Base-by-base conservation (phyloP, 2,797 vertebrate genomes). In the Thalassophryne amazonica region DNA sequence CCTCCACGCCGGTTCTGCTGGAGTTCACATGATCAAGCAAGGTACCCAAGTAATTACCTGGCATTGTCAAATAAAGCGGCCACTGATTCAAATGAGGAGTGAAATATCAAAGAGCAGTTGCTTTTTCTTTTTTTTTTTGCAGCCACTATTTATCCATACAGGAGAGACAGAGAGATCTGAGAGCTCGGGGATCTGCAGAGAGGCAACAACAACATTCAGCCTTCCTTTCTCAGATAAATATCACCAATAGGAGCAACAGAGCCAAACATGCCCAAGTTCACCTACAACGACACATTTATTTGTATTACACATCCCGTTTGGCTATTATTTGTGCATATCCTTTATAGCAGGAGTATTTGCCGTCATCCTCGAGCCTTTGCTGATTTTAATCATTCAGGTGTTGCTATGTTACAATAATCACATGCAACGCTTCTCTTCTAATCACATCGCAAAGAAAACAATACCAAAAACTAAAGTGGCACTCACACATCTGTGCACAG, bases 61-160 rank as follows among this genome's bases (percentile, higher is more conserved):
- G 75, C 82, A 73, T 86, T 89, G 88, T 89, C 85, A 88, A 86
- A 86, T 85, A 87, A 81, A 85, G 82, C 71, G 64, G 39, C 83
- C 78, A 53, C 76, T 86, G 86, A 91, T 89, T 90, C 84, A 88
- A 89, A 91, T 85, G 79, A 86, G 77, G 79, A 87, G 75, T 86
- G 86, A 89, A 88, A 85, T 84, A 90, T 91, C 89, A 91, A 90
- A 91, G 87, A 75, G 35, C 60, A 28, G 52, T 67, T 85, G 81
- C 81, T 76, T 88, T n/a, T n/a, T n/a, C n/a, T n/a, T n/a, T n/a
- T n/a, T n/a, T n/a, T n/a, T n/a, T n/a, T 85, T 84, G 76, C 86
- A 87, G 86, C 84, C 85, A 80, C 75, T 73, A 80, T 86, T 83
- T 84, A 87, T 89, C 86, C 84, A 79, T 85, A 78, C 71, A 83